Evolutionary conservation across 1,140 invertebrate species (phyloP), one percentile per base, ranked within the genome.

Genomic region (Anagrus nilaparvatae): DNA sequence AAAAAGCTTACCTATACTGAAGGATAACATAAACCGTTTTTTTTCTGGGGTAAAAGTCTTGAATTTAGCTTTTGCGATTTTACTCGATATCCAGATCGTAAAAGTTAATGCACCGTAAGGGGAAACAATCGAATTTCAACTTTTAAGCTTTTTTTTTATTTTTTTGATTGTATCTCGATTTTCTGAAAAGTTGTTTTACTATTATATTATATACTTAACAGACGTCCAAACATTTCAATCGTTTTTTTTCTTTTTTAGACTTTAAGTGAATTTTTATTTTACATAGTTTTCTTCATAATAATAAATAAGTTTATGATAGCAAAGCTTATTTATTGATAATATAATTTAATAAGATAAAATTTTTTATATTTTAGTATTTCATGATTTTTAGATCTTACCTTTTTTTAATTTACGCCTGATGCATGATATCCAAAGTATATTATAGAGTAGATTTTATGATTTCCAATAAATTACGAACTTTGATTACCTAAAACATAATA

Each of bases 51-150:
- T n/a, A n/a, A n/a, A n/a, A n/a, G n/a, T n/a, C n/a, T n/a, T n/a
- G n/a, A n/a, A n/a, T n/a, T n/a, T n/a, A n/a, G n/a, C n/a, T n/a
- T n/a, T 35, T 18, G 41, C 40, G 50, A 50, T 43, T 56, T 58
- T 53, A 51, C 52, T 58, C 54, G 55, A 58, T 55, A 56, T 49
- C 46, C 44, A 50, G 45, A 50, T 55, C 56, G 51, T 58, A 52
- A 58, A 58, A 58, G 51, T 58, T 54, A 58, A 58, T 52, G 56
- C 48, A 30, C 49, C 50, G 54, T 55, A 51, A 56, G 52, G 51
- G 53, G 49, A 56, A 56, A 56, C 52, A 54, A 56, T 56, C 52
- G 54, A 51, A 50, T 47, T n/a, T n/a, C 51, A 54, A 58, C 49
- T 58, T 49, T 40, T 44, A 49, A 47, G 42, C 49, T 25, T 12